A percentile compares a stretch with the other conserved stretches of the same genome.
Evolutionary conservation across 1,140 invertebrate genomes (phyloP).

Genomic region (Oncopeltus fasciatus): DNA sequence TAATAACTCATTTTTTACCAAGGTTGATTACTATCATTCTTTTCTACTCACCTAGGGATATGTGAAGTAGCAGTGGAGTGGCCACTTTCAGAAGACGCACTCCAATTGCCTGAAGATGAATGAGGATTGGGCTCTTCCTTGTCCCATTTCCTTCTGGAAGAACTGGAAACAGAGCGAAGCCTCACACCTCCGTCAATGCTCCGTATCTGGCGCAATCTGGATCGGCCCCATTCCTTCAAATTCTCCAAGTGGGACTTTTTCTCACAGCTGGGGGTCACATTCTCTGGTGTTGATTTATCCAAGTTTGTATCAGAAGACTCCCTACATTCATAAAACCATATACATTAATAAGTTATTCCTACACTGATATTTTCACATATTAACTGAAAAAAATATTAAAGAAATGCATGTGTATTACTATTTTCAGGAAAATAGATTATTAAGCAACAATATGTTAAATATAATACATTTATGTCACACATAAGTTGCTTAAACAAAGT

Average conservation of each 20-base stretch:
- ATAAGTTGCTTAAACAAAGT: too few species aligned
- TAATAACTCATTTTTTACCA: too few species aligned
- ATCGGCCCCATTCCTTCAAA: constrained; percentile 67
- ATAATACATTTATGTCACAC: too few species aligned
- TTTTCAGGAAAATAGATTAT: too few species aligned
- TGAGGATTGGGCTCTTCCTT: constrained; percentile 51
- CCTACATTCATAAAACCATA: constrained; percentile 27
- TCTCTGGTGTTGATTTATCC: constrained; percentile 34
- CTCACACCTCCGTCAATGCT: constrained; percentile 29
- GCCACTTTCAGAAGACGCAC: constrained; percentile 76
- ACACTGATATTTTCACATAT: too few species aligned
- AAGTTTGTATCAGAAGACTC: constrained; percentile 35
- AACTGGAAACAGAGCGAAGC: constrained; percentile 18
- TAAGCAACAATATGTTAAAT: too few species aligned
- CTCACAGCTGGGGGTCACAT: constrained; percentile 35
- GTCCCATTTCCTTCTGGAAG: constrained; percentile 21
- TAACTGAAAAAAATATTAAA: too few species aligned
- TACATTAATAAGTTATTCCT: too few species aligned
- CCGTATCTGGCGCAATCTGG: constrained; percentile 54
- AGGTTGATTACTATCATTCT: too few species aligned
- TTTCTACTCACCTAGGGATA: constrained; percentile 38
- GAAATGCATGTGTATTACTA: too few species aligned
- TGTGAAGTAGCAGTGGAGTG: constrained; percentile 49
- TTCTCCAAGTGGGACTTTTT: constrained; percentile 65
- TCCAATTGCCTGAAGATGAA: constrained; percentile 87